phyloP scores from a whole-genome alignment of 1,140 invertebrate species.

The Pogonomyrmex californicus region DNA sequence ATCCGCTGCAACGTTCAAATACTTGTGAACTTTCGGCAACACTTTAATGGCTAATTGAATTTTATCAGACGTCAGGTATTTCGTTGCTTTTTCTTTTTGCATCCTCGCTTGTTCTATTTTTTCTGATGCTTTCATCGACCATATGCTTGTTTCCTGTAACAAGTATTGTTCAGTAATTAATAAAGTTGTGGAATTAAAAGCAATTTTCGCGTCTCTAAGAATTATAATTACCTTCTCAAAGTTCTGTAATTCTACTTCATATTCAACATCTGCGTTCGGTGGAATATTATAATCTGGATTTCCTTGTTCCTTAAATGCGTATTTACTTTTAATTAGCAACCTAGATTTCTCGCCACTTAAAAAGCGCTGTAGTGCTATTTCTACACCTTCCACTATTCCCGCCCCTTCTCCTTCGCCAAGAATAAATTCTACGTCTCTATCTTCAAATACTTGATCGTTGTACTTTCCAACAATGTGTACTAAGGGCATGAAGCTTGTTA shows the following conservation, averaged over 20 bases:
- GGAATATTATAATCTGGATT: slow-evolving; percentile 92
- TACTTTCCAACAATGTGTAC: slow-evolving; percentile 93
- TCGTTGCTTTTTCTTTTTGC: slow-evolving; percentile 96
- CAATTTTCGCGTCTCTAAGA: slow-evolving; percentile 19
- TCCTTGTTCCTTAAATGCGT: slow-evolving; percentile 93
- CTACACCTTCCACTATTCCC: slow-evolving; percentile 94
- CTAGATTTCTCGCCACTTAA: slow-evolving; percentile 93
- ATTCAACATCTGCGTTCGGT: slow-evolving; percentile 92
- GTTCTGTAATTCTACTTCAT: slow-evolving; percentile 92
- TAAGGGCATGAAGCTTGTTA: slow-evolving; percentile 80
- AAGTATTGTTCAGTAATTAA: slow-evolving; percentile 27
- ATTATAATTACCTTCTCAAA: slow-evolving; percentile 92
- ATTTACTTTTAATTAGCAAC: slow-evolving; percentile 92
- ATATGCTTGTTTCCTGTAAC: slow-evolving; percentile 90
- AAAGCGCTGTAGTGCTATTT: slow-evolving; percentile 94
- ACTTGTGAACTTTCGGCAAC: slow-evolving; percentile 91
- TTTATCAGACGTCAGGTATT: slow-evolving; percentile 95
- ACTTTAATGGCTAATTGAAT: slow-evolving; percentile 94
- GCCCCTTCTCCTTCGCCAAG: slow-evolving; percentile 95
- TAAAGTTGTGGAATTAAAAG: slow-evolving; percentile 15
- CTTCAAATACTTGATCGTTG: slow-evolving; percentile 91
- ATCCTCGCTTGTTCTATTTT: slow-evolving; percentile 94
- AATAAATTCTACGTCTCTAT: slow-evolving; percentile 93
- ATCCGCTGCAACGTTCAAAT: slow-evolving; percentile 87
- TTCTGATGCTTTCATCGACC: slow-evolving; percentile 93